phyloP scores from a whole-genome alignment of 2,797 vertebrate genomes.

The Ptychadena robeensis region DNA sequence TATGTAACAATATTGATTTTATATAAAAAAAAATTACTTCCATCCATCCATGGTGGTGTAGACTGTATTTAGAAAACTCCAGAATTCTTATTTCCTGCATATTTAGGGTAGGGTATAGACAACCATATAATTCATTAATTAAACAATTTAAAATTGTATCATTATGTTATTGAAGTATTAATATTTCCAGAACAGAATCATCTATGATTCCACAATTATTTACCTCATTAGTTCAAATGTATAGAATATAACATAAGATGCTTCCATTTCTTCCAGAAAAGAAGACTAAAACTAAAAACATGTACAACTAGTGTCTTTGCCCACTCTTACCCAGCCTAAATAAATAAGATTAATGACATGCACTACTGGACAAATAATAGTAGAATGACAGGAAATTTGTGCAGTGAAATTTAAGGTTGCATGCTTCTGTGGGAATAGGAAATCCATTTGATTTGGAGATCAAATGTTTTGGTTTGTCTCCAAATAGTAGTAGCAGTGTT shows the following conservation, averaged over 20 bases:
- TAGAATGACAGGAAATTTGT: constrained; percentile 12
- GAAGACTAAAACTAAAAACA: background rate
- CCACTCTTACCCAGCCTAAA: background rate
- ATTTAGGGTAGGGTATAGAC: no score
- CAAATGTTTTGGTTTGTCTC: background rate
- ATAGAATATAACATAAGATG: no score
- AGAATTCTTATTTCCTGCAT: no score
- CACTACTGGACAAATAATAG: background rate
- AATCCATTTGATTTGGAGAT: background rate
- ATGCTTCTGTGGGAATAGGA: constrained; percentile 1
- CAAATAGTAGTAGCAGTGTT: background rate
- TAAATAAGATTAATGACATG: background rate
- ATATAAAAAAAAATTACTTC: no score
- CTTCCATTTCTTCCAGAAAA: background rate
- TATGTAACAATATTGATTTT: no score
- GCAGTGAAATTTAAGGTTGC: background rate
- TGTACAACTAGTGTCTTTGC: background rate
- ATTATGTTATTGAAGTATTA: no score
- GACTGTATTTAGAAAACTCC: no score
- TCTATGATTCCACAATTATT: background rate
- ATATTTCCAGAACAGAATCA: background rate
- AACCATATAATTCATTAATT: no score
- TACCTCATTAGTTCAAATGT: background rate
- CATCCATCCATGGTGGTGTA: no score
- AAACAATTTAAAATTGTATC: no score